Evolutionary conservation across 2,888 invertebrate genomes (phyloP).

Genomic region (Aromia moschata): DNA sequence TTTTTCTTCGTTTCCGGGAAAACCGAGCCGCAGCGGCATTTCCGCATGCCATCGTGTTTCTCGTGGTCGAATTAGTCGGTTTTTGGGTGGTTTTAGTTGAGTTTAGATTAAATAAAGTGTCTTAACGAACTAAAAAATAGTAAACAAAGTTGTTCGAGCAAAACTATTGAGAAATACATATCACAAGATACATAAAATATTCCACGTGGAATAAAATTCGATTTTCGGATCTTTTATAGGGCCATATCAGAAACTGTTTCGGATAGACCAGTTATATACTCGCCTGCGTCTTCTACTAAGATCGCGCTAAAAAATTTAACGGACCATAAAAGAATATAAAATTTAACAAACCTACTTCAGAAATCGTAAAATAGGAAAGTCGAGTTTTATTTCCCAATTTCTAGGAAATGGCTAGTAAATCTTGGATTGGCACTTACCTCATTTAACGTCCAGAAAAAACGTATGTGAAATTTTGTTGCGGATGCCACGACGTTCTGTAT

Average conservation of each 20-base stretch:
- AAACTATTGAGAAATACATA: not conserved
- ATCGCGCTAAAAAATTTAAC: constrained; percentile 1
- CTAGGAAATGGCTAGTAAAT: constrained; percentile 40
- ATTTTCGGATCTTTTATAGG: not conserved
- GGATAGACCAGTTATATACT: not conserved
- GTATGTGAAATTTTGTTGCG: not conserved
- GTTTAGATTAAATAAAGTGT: too few relatives aligned
- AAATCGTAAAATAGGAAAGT: constrained; percentile 27
- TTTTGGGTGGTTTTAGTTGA: too few relatives aligned
- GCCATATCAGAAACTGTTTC: not conserved
- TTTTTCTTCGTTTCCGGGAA: too few relatives aligned
- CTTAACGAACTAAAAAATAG: not conserved
- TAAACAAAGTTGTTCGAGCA: not conserved
- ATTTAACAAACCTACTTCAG: constrained; percentile 33
- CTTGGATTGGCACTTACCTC: constrained; percentile 20
- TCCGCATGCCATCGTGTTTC: too few relatives aligned
- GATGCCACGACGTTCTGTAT: too few relatives aligned
- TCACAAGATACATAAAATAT: not conserved
- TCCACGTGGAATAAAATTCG: not conserved
- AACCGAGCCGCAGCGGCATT: too few relatives aligned
- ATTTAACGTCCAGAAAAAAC: not conserved
- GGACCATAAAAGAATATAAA: constrained; percentile 29
- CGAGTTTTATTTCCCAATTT: constrained; percentile 39
- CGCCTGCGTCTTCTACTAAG: not conserved
- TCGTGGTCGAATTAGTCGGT: too few relatives aligned